Evolutionary conservation across 2,113 vertebrate genomes (phyloP).

Genomic region (Nesoenas mayeri): DNA sequence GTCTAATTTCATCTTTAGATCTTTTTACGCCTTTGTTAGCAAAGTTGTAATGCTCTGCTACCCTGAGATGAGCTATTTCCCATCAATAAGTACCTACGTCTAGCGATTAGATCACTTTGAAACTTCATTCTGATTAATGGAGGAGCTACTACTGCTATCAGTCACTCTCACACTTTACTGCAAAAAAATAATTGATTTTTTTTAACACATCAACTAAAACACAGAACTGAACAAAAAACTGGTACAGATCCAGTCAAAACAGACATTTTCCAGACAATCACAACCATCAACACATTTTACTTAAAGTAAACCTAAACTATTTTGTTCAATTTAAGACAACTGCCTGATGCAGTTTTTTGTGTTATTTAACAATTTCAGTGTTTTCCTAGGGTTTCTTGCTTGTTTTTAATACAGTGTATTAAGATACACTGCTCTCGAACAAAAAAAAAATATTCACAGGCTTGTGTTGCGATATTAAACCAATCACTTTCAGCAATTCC

Average conservation of each 20-base stretch:
- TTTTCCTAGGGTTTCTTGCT: neutral
- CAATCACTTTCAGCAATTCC: neutral
- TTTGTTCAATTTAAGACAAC: neutral
- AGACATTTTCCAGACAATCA: neutral
- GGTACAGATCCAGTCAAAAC: neutral
- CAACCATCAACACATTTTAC: neutral
- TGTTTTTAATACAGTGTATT: neutral
- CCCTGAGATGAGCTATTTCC: neutral
- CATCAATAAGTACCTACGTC: neutral
- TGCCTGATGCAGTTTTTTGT: neutral
- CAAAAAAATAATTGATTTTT: neutral
- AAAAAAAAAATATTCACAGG: neutral
- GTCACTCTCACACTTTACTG: neutral
- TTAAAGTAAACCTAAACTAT: neutral
- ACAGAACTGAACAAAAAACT: neutral
- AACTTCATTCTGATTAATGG: constrained; percentile 16
- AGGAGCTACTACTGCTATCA: neutral
- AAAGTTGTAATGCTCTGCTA: neutral
- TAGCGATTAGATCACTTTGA: neutral
- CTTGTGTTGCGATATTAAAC: neutral
- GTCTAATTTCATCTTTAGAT: neutral
- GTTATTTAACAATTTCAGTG: neutral
- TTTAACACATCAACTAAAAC: neutral
- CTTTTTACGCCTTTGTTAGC: neutral
- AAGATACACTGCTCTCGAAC: neutral